A percentile compares a stretch with the other conserved stretches of the same genome.
These are phyloP conservation scores for Brachionus calyciflorus DNA, from an alignment of 1,140 invertebrate genomes.

Conservation along the genomic window DNA sequence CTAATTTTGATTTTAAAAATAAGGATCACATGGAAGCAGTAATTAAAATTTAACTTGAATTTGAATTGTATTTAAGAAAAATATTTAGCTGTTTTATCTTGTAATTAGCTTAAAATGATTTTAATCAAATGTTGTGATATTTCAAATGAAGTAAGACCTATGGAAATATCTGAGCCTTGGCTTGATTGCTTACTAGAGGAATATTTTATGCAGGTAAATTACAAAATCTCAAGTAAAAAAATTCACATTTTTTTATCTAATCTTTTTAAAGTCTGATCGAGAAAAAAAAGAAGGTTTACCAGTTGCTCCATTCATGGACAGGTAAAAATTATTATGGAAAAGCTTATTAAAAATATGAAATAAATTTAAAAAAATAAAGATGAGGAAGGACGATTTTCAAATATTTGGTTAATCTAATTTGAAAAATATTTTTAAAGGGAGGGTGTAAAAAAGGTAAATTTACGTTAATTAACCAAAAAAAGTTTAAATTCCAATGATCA, in stretches of 20 bases:
- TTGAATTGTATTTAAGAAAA: not conserved
- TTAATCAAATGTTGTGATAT: conserved; percentile 63
- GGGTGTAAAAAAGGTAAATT: not conserved
- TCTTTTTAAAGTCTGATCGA: conserved; percentile 54
- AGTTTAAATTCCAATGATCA: too few species aligned
- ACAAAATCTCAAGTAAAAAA: too few species aligned
- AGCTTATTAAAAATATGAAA: too few species aligned
- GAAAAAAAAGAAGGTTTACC: conserved; percentile 61
- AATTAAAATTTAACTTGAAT: not conserved
- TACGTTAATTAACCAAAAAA: too few species aligned
- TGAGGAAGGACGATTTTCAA: too few species aligned
- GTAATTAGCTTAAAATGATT: conserved; percentile 62
- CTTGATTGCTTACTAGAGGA: conserved; percentile 61
- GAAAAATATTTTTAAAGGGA: too few species aligned
- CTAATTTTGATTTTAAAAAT: conserved; percentile 30
- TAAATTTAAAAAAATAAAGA: too few species aligned
- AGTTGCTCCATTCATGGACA: conserved; percentile 62
- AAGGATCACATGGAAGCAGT: conserved; percentile 28
- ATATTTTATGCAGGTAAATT: conserved; percentile 62
- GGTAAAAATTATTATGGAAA: conserved; percentile 47
- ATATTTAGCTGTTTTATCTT: too few species aligned
- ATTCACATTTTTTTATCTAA: too few species aligned
- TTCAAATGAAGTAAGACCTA: conserved; percentile 61
- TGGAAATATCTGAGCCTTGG: conserved; percentile 62
- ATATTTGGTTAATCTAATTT: too few species aligned